A percentile compares a stretch with the other conserved stretches of the same genome.
phyloP scores from a whole-genome alignment of 2,888 invertebrate species.

The Cepaea hortensis region DNA sequence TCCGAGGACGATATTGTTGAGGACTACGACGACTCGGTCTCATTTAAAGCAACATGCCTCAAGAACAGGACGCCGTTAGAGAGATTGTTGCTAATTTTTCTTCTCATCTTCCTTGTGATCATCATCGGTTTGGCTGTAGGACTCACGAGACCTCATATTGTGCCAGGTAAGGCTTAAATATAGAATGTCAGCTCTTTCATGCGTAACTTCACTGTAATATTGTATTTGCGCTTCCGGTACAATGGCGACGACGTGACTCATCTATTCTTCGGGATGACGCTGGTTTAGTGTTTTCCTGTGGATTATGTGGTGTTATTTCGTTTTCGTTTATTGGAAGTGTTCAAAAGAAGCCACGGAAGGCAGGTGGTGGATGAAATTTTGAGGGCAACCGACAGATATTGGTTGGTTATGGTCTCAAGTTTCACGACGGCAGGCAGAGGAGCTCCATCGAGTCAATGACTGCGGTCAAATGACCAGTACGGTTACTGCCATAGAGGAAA shows the following conservation, averaged over 20 bases:
- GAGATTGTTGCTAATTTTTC: conserved; percentile 59
- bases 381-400: too few relatives aligned
- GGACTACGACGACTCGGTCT: conserved; percentile 66
- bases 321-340: too few relatives aligned
- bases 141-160: conserved; percentile 55
- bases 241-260: too few relatives aligned
- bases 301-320: too few relatives aligned
- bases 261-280: background rate
- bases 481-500: too few relatives aligned
- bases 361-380: too few relatives aligned
- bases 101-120: conserved; percentile 61
- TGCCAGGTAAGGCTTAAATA: conserved; percentile 45
- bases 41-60: conserved; percentile 59
- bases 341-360: too few relatives aligned
- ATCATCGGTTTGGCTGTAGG: conserved; percentile 65
- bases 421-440: too few relatives aligned
- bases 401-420: too few relatives aligned
- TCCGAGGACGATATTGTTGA: conserved; percentile 69
- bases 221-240: background rate
- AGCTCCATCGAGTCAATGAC: too few relatives aligned
- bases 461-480: too few relatives aligned
- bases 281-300: background rate
- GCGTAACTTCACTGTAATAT: background rate
- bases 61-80: conserved; percentile 62
- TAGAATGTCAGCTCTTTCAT: background rate